Evolutionary conservation across 2,888 invertebrate species (phyloP).

Genomic region (Chesias legatella): DNA sequence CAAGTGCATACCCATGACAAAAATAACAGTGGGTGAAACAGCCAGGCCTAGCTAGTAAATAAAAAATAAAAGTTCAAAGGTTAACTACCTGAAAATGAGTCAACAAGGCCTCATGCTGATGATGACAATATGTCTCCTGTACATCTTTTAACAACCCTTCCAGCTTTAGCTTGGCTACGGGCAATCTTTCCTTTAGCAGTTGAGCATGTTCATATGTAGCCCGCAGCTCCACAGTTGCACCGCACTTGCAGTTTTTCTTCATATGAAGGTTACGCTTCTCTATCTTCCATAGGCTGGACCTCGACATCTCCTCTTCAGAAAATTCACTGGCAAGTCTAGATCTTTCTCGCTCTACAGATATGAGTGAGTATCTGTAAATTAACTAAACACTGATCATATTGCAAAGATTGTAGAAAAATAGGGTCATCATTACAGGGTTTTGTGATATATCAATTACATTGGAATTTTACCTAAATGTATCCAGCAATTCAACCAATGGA

Average conservation of each 20-base stretch:
- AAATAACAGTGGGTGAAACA: too few species aligned
- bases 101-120: slow-evolving; percentile 60
- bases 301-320: slow-evolving; percentile 51
- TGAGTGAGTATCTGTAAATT: slow-evolving; percentile 53
- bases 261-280: slow-evolving; percentile 42
- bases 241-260: slow-evolving; percentile 51
- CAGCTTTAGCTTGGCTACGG: slow-evolving; percentile 53
- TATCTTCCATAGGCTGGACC: slow-evolving; percentile 54
- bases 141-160: slow-evolving; percentile 55
- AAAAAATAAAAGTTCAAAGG: too few species aligned
- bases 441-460: too few species aligned
- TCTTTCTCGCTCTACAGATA: slow-evolving; percentile 58
- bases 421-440: too few species aligned
- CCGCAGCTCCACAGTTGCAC: slow-evolving; percentile 39
- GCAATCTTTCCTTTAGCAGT: slow-evolving; percentile 51
- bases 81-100: slow-evolving; percentile 59
- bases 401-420: too few species aligned
- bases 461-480: slow-evolving; percentile 62
- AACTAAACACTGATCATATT: neutral
- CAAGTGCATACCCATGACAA: too few species aligned
- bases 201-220: slow-evolving; percentile 56
- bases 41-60: too few species aligned
- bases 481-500: slow-evolving; percentile 64
- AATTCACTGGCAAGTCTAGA: slow-evolving; percentile 45
- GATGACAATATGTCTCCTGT: slow-evolving; percentile 65